Conservation (phyloP, 2,797 vertebrate species). For the Anniella stebbinsi region DNA sequence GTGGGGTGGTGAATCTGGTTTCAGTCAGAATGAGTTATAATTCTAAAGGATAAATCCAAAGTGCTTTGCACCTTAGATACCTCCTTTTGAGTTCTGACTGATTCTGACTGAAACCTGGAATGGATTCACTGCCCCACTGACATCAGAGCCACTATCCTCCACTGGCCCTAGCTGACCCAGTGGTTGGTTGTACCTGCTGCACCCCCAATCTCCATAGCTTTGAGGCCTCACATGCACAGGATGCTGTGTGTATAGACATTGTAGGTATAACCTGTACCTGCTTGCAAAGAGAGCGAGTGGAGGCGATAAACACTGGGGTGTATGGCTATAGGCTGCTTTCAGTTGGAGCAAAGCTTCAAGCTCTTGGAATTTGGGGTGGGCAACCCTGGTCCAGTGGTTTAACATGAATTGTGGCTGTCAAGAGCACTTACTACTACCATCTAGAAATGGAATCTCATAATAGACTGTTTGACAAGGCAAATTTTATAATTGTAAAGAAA, state of each 20-base stretch:
- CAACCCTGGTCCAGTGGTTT: neutral
- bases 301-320: neutral
- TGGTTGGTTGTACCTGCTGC: neutral
- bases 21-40: no score
- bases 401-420: constrained; percentile 7
- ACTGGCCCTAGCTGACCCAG: no score
- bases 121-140: no score
- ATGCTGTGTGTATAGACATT: neutral
- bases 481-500: constrained; percentile 35
- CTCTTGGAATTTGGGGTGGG: constrained; percentile 17
- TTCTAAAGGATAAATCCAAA: no score
- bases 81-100: no score
- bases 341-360: rapidly evolving
- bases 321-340: neutral
- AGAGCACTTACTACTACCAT: constrained; percentile 15
- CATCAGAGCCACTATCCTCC: no score
- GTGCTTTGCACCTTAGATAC: no score
- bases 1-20: no score
- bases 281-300: neutral
- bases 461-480: constrained; percentile 38
- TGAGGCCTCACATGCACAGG: neutral
- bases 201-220: neutral
- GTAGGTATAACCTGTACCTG: neutral
- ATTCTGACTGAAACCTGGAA: no score
- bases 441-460: constrained; percentile 28